Evolutionary conservation across 2,888 invertebrate genomes (phyloP).

Genomic region (Allolobophora icterica): DNA sequence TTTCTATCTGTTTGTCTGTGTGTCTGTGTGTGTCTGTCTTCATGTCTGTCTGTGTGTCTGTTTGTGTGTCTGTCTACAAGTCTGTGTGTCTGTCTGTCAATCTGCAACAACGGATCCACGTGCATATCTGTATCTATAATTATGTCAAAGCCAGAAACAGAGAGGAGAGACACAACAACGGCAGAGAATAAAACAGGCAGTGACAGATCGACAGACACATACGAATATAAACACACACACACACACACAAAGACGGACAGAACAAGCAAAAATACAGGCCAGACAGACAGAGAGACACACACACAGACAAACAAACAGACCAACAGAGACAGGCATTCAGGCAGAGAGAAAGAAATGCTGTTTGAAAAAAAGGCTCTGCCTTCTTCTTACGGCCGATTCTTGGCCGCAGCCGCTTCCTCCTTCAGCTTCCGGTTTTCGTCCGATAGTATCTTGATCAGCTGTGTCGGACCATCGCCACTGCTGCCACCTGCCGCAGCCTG

Average conservation of each 20-base stretch:
- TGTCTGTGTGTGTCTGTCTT: background rate
- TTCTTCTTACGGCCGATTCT: background rate
- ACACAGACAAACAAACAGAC: too few relatives aligned
- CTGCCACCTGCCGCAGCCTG: background rate
- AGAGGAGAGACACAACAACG: background rate
- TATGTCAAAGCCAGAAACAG: background rate
- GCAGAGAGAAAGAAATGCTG: background rate
- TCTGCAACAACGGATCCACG: background rate
- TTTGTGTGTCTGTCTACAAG: too few relatives aligned
- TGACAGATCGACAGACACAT: background rate
- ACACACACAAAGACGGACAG: background rate
- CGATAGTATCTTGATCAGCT: constrained; percentile 24
- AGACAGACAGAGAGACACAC: too few relatives aligned
- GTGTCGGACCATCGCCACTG: constrained; percentile 4
- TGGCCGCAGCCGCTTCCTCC: constrained; percentile 14
- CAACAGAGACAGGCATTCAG: background rate
- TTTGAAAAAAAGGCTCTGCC: background rate
- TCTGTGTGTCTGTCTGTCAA: background rate
- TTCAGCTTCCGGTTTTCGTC: constrained; percentile 33
- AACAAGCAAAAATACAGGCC: too few relatives aligned
- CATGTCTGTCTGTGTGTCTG: background rate
- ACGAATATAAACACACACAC: background rate
- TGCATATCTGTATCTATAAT: background rate
- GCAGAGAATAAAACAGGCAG: background rate
- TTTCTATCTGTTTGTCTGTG: too few relatives aligned